Evolutionary conservation across 2,888 invertebrate species (phyloP).

Genomic region (Ganaspis brasiliensis): DNA sequence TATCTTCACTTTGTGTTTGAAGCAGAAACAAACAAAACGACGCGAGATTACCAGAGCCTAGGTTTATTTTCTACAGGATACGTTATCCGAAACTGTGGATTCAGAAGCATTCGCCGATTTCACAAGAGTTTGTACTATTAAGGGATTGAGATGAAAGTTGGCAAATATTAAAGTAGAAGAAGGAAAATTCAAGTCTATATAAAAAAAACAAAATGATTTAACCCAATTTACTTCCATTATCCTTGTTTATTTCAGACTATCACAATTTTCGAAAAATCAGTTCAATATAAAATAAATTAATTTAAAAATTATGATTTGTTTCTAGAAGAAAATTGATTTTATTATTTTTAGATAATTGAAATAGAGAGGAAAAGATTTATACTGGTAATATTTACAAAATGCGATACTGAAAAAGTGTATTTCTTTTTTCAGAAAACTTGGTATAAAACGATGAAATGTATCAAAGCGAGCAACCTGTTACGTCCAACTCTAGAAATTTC

Average conservation of each 20-base stretch:
- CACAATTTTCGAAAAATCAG: not conserved
- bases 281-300: too few relatives aligned
- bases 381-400: not conserved
- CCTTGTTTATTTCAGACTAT: not conserved
- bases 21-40: constrained; percentile 23
- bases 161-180: constrained; percentile 21
- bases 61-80: constrained; percentile 38
- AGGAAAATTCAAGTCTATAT: not conserved
- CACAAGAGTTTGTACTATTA: constrained; percentile 20
- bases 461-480: constrained; percentile 19
- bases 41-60: constrained; percentile 30
- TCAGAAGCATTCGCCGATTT: constrained; percentile 22
- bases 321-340: too few relatives aligned
- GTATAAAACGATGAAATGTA: not conserved
- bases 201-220: not conserved
- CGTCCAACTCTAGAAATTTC: not conserved
- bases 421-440: not conserved
- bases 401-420: not conserved
- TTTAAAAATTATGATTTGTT: too few relatives aligned
- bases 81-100: constrained; percentile 38
- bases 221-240: not conserved
- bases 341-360: too few relatives aligned
- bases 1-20: constrained; percentile 35
- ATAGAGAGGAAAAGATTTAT: too few relatives aligned
- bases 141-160: constrained; percentile 32